Conservation (phyloP, 2,888 invertebrate species). For the Sturmia bella region DNA sequence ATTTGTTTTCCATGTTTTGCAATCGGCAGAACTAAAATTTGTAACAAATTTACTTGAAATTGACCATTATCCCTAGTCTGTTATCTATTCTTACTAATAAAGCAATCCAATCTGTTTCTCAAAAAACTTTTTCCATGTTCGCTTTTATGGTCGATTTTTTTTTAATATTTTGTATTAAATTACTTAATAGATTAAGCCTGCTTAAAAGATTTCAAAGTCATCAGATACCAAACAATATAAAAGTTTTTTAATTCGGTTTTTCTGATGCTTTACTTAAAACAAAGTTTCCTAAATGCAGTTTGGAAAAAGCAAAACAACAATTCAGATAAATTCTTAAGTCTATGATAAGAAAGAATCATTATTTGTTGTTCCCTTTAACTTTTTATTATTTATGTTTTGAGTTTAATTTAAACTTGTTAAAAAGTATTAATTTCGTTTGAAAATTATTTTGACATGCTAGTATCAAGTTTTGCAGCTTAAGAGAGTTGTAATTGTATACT, state of each 20-base stretch:
- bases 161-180: slow-evolving; percentile 60
- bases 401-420: slow-evolving; percentile 42
- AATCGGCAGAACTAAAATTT: too few relatives aligned
- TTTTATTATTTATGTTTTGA: slow-evolving; percentile 4
- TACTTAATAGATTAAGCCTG: slow-evolving; percentile 73
- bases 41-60: background rate
- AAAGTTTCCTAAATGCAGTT: slow-evolving; percentile 45
- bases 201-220: slow-evolving; percentile 73
- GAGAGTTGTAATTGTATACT: slow-evolving; percentile 23
- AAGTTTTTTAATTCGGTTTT: slow-evolving; percentile 38
- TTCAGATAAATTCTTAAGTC: slow-evolving; percentile 26
- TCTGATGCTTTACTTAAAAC: slow-evolving; percentile 40
- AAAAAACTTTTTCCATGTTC: slow-evolving; percentile 33
- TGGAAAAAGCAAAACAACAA: slow-evolving; percentile 8
- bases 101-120: slow-evolving; percentile 21
- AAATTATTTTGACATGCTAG: slow-evolving; percentile 51
- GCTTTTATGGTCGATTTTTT: slow-evolving; percentile 26
- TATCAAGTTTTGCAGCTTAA: slow-evolving; percentile 26
- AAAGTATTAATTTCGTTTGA: slow-evolving; percentile 58
- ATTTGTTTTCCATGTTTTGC: too few relatives aligned
- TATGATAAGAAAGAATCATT: background rate
- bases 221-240: slow-evolving; percentile 61
- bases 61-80: background rate
- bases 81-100: slow-evolving; percentile 8
- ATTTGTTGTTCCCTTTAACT: background rate